Conservation (phyloP, 2,797 vertebrate genomes). For the Macroramphosus scolopax region DNA sequence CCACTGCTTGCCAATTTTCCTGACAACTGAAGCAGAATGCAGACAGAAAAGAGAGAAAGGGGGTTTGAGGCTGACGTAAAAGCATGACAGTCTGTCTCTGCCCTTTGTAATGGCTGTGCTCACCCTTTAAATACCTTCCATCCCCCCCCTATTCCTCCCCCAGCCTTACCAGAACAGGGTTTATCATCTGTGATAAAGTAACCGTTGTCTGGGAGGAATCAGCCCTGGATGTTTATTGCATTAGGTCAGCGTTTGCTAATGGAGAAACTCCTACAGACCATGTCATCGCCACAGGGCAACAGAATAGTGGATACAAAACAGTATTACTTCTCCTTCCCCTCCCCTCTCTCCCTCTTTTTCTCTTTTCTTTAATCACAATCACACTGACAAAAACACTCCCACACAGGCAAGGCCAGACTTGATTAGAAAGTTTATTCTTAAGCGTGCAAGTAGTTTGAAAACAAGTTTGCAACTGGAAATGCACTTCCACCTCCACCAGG, state of each 20-base stretch:
- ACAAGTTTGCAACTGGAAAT: slow-evolving; percentile 31
- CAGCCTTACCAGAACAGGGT: slow-evolving; percentile 61
- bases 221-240: slow-evolving; percentile 72
- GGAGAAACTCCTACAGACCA: slow-evolving; percentile 67
- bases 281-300: slow-evolving; percentile 68
- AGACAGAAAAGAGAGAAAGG: slow-evolving; percentile 41
- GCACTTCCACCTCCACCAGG: no score
- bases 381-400: slow-evolving; percentile 12
- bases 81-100: slow-evolving; percentile 57
- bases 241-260: slow-evolving; percentile 73
- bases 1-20: slow-evolving; percentile 71
- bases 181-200: slow-evolving; percentile 76
- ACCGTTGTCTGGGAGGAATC: slow-evolving; percentile 68
- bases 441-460: slow-evolving; percentile 43
- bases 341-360: neutral
- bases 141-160: slow-evolving; percentile 1
- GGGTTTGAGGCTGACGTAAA: slow-evolving; percentile 53
- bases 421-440: slow-evolving; percentile 55
- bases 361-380: neutral
- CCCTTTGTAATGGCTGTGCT: slow-evolving; percentile 60
- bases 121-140: slow-evolving; percentile 40
- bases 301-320: slow-evolving; percentile 55
- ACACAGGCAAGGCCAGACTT: slow-evolving; percentile 41
- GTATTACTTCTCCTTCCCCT: slow-evolving; percentile 28
- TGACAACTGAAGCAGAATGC: slow-evolving; percentile 76